phyloP scores from a whole-genome alignment of 2,113 vertebrate species.

The Candoia aspera region DNA sequence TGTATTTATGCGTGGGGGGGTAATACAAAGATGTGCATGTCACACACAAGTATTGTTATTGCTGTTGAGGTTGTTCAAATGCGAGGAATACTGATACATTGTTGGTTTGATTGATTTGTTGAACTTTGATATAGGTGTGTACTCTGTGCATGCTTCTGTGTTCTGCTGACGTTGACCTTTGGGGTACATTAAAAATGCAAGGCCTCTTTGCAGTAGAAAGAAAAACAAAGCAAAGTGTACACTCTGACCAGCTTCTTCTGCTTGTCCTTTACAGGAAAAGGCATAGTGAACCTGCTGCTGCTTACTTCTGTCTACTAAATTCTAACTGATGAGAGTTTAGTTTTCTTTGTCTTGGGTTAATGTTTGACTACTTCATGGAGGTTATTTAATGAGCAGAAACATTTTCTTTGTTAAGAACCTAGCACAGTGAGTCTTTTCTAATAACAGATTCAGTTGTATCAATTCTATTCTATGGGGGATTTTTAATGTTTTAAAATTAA shows the following conservation, averaged over 20 bases:
- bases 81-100: not conserved
- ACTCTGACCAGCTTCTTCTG: not conserved
- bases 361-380: not conserved
- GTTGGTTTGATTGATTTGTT: not conserved
- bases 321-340: not conserved
- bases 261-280: not conserved
- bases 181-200: not conserved
- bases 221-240: not conserved
- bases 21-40: not conserved
- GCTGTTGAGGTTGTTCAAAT: not conserved
- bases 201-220: not conserved
- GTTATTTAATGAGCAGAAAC: not conserved
- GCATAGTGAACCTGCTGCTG: not conserved
- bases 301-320: not conserved
- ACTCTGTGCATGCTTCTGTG: not conserved
- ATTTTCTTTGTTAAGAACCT: not conserved
- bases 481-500: not conserved
- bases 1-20: not conserved
- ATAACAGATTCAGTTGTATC: not conserved
- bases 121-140: not conserved
- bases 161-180: not conserved
- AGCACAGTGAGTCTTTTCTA: not conserved
- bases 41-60: not conserved
- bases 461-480: not conserved
- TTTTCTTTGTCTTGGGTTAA: not conserved